Evolutionary conservation across 2,113 vertebrate species (phyloP), one percentile per base, ranked within the genome.

Genomic region (Jacana jacana): DNA sequence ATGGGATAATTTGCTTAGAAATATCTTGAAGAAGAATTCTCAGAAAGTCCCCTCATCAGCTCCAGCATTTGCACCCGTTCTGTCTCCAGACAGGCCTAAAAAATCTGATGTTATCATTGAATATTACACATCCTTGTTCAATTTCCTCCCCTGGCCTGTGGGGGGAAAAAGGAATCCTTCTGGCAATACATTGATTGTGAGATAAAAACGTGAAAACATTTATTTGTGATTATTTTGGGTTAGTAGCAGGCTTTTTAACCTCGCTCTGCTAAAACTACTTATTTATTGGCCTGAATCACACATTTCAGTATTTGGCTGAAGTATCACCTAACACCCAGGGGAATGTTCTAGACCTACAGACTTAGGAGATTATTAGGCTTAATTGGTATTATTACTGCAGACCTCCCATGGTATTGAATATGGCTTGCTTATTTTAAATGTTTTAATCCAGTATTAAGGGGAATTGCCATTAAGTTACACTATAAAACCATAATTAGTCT

Each of bases 401-500:
- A 78, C 42, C 20, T 82, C 68, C 58, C 11, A 3, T 63, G 77
- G 51, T 75, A 52, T 14, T 84, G 76, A 93, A 60, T 66, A 63
- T 37, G 52, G 70, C 63, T 94, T 79, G 61, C 35, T 94, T 86
- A 40, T 83, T 91, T 87, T 66, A 30, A 96, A 93, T 80, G 92
- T 91, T 85, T 89, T 23, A 95, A 97, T 93, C 91, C 68, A 61
- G 70, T 73, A 90, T 97, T 96, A 95, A 81, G 46, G 91, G 37
- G 73, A 94, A 96, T 90, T 71, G 65, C 52, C 42, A 22, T 61
- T 80, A 91, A 97, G 18, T 84, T 90, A 54, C 52, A 84, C 75
- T 54, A 77, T 8, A 77, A 31, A 83, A 91, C 64, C 81, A 69
- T 76, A 93, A 28, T 91, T 76, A 93, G 57, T 66, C 68, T 63